phyloP scores from a whole-genome alignment of 2,888 invertebrate species.

The Euproctis similis region DNA sequence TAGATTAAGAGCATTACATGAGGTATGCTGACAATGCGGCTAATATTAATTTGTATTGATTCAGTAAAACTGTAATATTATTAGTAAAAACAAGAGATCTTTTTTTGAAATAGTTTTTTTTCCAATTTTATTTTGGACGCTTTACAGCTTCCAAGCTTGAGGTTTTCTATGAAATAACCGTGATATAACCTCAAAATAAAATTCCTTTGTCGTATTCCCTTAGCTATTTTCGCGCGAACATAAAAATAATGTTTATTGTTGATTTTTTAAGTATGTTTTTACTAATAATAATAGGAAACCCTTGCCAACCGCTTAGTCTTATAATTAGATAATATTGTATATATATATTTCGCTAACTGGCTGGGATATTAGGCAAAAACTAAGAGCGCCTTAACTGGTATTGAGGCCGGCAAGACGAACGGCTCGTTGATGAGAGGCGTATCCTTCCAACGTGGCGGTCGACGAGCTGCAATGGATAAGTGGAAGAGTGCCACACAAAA shows the following conservation, averaged over 20 bases:
- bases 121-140: too few species aligned
- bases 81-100: conserved; percentile 8
- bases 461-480: conserved; percentile 69
- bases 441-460: conserved; percentile 78
- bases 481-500: conserved; percentile 83
- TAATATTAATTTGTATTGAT: conserved; percentile 5
- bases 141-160: too few species aligned
- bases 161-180: too few species aligned
- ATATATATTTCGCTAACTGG: conserved; percentile 46
- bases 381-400: conserved; percentile 79
- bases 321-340: conserved; percentile 22
- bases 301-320: conserved; percentile 13
- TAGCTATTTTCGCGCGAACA: too few species aligned
- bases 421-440: conserved; percentile 78
- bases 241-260: too few species aligned
- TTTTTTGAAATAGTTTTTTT: too few species aligned
- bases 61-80: neutral
- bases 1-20: conserved; percentile 22
- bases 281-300: conserved; percentile 7
- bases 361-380: conserved; percentile 71
- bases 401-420: conserved; percentile 80
- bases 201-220: too few species aligned
- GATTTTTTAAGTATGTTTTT: conserved; percentile 9
- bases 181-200: too few species aligned
- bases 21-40: conserved; percentile 21